phyloP scores from a whole-genome alignment of 2,113 vertebrate species.

The Rissa tridactyla region DNA sequence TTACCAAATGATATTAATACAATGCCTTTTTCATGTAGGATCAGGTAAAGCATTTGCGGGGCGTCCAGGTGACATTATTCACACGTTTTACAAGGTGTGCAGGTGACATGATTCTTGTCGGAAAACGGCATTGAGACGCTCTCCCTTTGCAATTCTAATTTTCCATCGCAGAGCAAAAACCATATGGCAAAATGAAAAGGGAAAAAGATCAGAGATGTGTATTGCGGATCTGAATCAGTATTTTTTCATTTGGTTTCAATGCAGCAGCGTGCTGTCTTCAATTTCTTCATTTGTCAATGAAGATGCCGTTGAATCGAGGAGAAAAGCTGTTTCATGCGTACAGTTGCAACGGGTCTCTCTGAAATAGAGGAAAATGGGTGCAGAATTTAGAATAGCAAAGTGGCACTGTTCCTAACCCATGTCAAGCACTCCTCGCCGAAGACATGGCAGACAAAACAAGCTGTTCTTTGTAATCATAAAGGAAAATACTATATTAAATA shows the following conservation, averaged over 20 bases:
- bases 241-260: not conserved
- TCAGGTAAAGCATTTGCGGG: not conserved
- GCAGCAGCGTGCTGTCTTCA: not conserved
- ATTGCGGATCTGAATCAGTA: not conserved
- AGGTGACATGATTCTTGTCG: not conserved
- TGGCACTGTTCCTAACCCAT: not conserved
- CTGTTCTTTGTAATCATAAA: not conserved
- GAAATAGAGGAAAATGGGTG: not conserved
- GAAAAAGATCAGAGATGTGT: not conserved
- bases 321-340: not conserved
- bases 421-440: not conserved
- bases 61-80: not conserved
- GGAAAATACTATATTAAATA: not conserved
- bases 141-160: constrained; percentile 20
- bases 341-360: not conserved
- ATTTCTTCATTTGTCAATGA: not conserved
- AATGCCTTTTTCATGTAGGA: not conserved
- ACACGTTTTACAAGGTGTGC: not conserved
- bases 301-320: not conserved
- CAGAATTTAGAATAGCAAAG: not conserved
- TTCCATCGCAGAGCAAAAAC: not conserved
- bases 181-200: not conserved
- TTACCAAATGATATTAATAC: not conserved
- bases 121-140: not conserved
- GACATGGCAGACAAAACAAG: not conserved